Evolutionary conservation across 2,888 invertebrate genomes (phyloP), one percentile per base, ranked within the genome.

Genomic region (Drosophila lutescens): DNA sequence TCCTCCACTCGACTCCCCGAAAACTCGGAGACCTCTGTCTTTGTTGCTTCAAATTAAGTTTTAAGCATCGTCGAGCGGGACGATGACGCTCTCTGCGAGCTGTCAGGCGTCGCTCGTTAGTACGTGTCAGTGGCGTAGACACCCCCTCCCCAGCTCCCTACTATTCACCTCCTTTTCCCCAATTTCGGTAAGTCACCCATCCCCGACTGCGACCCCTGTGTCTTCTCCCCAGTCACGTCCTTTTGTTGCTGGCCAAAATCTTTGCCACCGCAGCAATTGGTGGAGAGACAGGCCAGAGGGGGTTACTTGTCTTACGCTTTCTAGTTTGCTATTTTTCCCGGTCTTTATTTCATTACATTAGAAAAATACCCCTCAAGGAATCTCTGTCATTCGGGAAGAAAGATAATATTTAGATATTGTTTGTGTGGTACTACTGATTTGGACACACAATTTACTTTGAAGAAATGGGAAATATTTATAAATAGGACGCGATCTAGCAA

Each of bases 11-110:
- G 9, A 2, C 34, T 15, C 1, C 44, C 30, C 34, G 7, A 4
- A 44, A 41, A 30, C 53, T 43, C 32, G 13, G 23, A 9, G 26
- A 61, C 20, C 62, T 43, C 50, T 51, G 17, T 56, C 71, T 66
- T 78, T 66, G 72, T 79, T 71, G 74, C 63, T 36, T 65, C 59
- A 80, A 80, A 81, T 79, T 79, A 79, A 81, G 82, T 77, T 80
- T 81, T 79, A 74, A 80, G 69, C 77, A 65, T 54, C 63, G 44
- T 62, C 51, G 43, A 51, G 62, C 44, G 56, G 38, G 20, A 53
- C 72, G 66, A 50, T 60, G 61, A 61, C 71, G 76, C 76, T 71
- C 67, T 59, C 60, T 50, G 26, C 34, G 62, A 62, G 62, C 62
- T 78, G 78, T 74, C 79, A 78, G 79, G 79, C 79, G 50, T 74